Evolutionary conservation across 2,888 invertebrate genomes (phyloP), one percentile per base, ranked within the genome.

Genomic region (Serripes groenlandicus): DNA sequence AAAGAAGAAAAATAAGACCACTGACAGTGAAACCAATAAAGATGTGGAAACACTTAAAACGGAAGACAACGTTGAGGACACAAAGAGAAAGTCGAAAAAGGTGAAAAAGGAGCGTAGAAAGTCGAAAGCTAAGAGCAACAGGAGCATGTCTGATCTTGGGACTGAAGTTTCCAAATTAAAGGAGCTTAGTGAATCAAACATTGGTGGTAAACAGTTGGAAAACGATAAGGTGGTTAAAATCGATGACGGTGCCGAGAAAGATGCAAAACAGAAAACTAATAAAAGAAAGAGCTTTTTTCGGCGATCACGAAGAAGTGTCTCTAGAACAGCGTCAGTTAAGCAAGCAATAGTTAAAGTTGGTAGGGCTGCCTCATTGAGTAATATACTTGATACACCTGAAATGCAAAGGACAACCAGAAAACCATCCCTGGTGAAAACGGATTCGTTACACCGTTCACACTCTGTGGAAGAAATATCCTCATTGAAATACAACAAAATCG

Each of bases 291-390:
- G 56, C 23, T 52, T 66, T 28, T 66, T 66, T n/a, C 66, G 66
- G 23, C 42, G 66, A 66, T 26, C 37, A 28, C 34, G 28, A 66
- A 23, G 42, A n/a, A 66, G 66, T 42, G 66, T 42, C 2, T 26
- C 66, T 11, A 66, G 26, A 42, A 42, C 66, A 42, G 23, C 28
- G 4, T 66, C 66, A 2, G 26, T 66, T 11, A 23, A 66, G 3
- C 23, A 42, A 21, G 66, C 66, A 5, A 66, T 66, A 11, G 66
- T 66, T 5, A 66, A 66, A 66, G 66, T 66, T 42, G 80, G 71
- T 28, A 42, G 85, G 37, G 68, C 81, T 23, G 60, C 81, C 1
- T 85, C 85, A 3, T 70, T 81, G 28, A 76, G 73, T 62, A 54
- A 78, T 35, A 73, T 81, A 26, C 23, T 54, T 1, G 69, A 75